These are phyloP conservation scores for Silurus glanis DNA, from an alignment of 2,113 vertebrate genomes.

Conservation along the genomic window DNA sequence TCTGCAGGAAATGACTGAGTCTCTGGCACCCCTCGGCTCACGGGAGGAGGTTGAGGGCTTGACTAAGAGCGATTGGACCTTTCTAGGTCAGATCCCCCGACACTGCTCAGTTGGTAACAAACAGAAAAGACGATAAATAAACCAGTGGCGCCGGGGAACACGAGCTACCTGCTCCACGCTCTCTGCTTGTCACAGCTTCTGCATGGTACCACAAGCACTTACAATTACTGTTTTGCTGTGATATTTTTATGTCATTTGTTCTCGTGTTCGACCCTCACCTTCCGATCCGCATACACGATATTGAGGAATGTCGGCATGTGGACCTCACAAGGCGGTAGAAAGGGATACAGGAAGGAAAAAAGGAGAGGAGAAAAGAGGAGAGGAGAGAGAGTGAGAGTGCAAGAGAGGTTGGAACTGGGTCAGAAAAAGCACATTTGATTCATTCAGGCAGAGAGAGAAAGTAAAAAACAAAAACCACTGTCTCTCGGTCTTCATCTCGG, in stretches of 20 bases:
- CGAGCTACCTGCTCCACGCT: slow-evolving; percentile 54
- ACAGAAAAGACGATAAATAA: slow-evolving; percentile 69
- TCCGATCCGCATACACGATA: neutral
- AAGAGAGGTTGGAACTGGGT: slow-evolving; percentile 77
- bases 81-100: slow-evolving; percentile 79
- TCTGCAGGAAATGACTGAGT: slow-evolving; percentile 56
- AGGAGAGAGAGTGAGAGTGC: slow-evolving; percentile 20
- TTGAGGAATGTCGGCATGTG: slow-evolving; percentile 69
- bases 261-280: neutral
- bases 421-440: slow-evolving; percentile 73
- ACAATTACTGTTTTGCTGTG: slow-evolving; percentile 34
- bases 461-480: neutral
- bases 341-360: slow-evolving; percentile 14
- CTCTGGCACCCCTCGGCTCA: slow-evolving; percentile 71
- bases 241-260: slow-evolving; percentile 54
- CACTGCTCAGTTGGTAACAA: slow-evolving; percentile 71
- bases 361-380: neutral
- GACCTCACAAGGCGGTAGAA: slow-evolving; percentile 70
- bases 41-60: slow-evolving; percentile 73
- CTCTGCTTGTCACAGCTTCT: slow-evolving; percentile 36
- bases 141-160: slow-evolving; percentile 58
- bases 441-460: slow-evolving; percentile 71
- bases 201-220: slow-evolving; percentile 12
- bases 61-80: slow-evolving; percentile 74
- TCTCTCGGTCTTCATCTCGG: slow-evolving; percentile 57